Base-by-base conservation (phyloP, 2,888 invertebrate genomes). In the Notodonta dromedarius region DNA sequence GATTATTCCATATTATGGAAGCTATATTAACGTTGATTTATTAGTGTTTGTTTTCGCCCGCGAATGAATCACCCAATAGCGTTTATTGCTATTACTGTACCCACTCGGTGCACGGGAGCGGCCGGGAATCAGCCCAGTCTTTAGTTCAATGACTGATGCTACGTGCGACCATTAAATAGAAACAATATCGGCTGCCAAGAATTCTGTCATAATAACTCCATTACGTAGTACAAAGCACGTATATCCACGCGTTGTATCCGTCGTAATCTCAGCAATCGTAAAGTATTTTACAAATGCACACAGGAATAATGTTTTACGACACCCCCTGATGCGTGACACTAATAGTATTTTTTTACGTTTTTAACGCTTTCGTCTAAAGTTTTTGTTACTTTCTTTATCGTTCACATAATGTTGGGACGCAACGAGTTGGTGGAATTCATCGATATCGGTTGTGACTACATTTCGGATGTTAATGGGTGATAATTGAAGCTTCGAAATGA, bases 61-160 rank as follows among this genome's bases (percentile, higher is more conserved):
- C 64, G 63, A 61, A 55, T 77, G 74, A 75, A 64, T 75, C 74
- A 71, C 65, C 53, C 16, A 46, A 52, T 58, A 48, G 56, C 55
- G 62, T 65, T 65, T 65, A 56, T 65, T 67, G 62, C 71, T 67
- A 67, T 62, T 52, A 58, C 58, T 70, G 63, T 71, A 67, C 67
- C 62, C 65, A 66, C 61, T 64, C 61, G 65, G 60, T 74, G 69
- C 73, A 74, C 59, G 56, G 60, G 35, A 65, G 66, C 69, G 64
- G 65, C 61, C 65, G 61, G 53, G 55, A 58, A 51, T 58, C 39
- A 56, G 60, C 65, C 64, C 73, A 71, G 57, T 61, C 68, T 70
- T 73, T 69, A 67, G 77, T 74, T 76, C 77, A 77, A 70, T 73
- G 74, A 77, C 76, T 75, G 77, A 72, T 59, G 67, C 69, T 70